Evolutionary conservation across 2,797 vertebrate genomes (phyloP).

Genomic region (Vespertilio murinus): DNA sequence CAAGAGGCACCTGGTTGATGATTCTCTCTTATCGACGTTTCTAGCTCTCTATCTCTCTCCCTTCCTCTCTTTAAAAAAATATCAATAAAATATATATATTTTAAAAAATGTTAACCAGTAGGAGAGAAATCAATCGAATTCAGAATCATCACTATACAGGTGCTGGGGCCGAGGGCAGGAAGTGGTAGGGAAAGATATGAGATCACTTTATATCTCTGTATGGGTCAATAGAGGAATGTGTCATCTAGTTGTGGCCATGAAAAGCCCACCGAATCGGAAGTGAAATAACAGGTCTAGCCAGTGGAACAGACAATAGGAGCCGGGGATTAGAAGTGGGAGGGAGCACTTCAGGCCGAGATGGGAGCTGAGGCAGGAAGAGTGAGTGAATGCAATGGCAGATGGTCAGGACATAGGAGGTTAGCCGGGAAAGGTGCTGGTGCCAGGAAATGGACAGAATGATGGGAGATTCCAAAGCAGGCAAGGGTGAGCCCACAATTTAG

Average conservation of each 20-base stretch:
- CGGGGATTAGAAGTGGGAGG: background rate
- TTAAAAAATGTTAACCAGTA: accelerated
- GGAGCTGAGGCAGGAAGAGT: background rate
- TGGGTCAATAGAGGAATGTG: background rate
- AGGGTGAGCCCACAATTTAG: background rate
- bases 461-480: background rate
- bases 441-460: background rate
- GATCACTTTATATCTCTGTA: background rate
- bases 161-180: background rate
- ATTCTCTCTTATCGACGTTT: too few relatives aligned
- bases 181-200: too few relatives aligned
- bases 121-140: background rate
- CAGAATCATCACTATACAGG: background rate
- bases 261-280: background rate
- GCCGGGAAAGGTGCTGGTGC: background rate
- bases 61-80: too few relatives aligned
- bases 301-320: background rate
- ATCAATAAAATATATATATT: too few relatives aligned
- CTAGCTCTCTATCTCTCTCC: too few relatives aligned
- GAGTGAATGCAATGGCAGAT: background rate
- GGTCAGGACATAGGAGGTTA: background rate
- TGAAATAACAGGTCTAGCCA: background rate
- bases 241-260: background rate
- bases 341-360: background rate
- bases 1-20: too few relatives aligned